Evolutionary conservation across 2,888 invertebrate genomes (phyloP).

Genomic region (Chaetogeoica ovagalla): DNA sequence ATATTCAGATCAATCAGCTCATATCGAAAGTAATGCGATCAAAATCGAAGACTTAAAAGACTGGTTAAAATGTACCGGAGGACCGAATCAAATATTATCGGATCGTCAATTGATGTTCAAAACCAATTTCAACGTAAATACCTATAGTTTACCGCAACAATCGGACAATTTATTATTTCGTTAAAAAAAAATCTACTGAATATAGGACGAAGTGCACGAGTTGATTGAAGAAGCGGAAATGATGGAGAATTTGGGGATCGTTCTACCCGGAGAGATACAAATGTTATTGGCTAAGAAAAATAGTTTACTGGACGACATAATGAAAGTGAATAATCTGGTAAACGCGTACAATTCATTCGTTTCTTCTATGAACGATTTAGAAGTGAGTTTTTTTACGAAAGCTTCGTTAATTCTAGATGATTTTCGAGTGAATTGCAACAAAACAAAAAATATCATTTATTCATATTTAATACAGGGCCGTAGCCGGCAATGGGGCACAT

Average conservation of each 20-base stretch:
- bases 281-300: slow-evolving; percentile 38
- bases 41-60: slow-evolving; percentile 32
- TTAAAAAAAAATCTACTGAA: too few species aligned
- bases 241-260: slow-evolving; percentile 40
- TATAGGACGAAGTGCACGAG: slow-evolving; percentile 21
- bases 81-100: slow-evolving; percentile 16
- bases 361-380: slow-evolving; percentile 3
- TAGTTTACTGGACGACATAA: slow-evolving; percentile 19
- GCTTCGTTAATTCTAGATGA: too few species aligned
- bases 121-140: slow-evolving; percentile 29
- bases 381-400: slow-evolving; percentile 16
- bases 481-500: too few species aligned
- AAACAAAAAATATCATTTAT: too few species aligned
- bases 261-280: slow-evolving; percentile 21
- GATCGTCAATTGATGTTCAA: slow-evolving; percentile 30
- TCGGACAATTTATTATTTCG: too few species aligned
- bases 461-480: too few species aligned
- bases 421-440: too few species aligned
- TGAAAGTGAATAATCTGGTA: slow-evolving; percentile 29
- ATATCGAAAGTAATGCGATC: not conserved
- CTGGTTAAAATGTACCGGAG: slow-evolving; percentile 19
- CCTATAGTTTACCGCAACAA: too few species aligned
- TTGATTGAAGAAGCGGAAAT: slow-evolving; percentile 43
- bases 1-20: not conserved
- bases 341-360: slow-evolving; percentile 19